phyloP scores from a whole-genome alignment of 2,888 invertebrate genomes.

The Caradrina kadenii region DNA sequence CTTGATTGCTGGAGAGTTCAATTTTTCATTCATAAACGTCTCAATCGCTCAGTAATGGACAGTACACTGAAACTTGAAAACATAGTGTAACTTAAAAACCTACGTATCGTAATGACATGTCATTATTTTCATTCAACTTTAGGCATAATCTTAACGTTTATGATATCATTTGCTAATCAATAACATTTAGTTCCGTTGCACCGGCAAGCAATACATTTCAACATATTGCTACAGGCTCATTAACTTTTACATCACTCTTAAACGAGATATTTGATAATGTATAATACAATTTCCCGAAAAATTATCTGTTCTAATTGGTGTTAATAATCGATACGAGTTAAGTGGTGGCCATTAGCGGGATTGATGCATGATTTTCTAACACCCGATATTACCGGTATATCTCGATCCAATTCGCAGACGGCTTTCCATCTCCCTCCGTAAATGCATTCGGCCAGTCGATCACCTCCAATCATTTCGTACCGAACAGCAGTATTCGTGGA shows the following conservation, averaged over 20 bases:
- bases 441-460: slow-evolving; percentile 1
- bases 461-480: neutral
- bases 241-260: neutral
- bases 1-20: slow-evolving; percentile 3
- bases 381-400: neutral
- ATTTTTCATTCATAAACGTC: slow-evolving; percentile 26
- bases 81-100: neutral
- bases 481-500: neutral
- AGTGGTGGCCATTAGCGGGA: neutral
- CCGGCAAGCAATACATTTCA: slow-evolving; percentile 5
- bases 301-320: neutral
- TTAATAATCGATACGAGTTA: neutral
- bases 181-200: slow-evolving; percentile 10
- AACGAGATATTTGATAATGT: no score
- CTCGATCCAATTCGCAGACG: neutral
- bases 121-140: slow-evolving; percentile 27
- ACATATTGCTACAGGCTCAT: neutral
- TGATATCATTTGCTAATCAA: slow-evolving; percentile 14
- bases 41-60: slow-evolving; percentile 16
- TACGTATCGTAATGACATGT: slow-evolving; percentile 1
- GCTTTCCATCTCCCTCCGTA: neutral
- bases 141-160: slow-evolving; percentile 21
- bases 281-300: neutral
- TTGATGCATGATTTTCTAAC: neutral
- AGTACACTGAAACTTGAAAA: neutral